Conservation (phyloP, 2,113 vertebrate genomes). For the Psettodes erumei region DNA sequence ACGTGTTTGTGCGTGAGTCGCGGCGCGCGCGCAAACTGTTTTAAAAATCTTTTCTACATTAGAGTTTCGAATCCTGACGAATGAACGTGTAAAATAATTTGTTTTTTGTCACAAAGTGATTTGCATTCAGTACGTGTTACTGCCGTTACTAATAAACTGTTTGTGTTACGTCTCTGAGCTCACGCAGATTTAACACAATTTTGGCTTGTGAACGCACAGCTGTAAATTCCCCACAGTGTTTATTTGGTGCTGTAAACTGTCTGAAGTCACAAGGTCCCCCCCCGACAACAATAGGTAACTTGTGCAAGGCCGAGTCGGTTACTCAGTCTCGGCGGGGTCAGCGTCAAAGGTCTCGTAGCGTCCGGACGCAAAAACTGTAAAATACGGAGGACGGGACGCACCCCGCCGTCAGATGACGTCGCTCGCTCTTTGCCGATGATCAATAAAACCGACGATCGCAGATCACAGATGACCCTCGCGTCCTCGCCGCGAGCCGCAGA, state of each 20-base stretch:
- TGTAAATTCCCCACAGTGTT: slow-evolving; percentile 52
- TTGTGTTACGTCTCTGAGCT: too few species aligned
- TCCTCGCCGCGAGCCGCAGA: too few species aligned
- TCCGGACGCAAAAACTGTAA: slow-evolving; percentile 29
- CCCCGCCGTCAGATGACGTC: not conserved
- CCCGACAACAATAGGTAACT: slow-evolving; percentile 62
- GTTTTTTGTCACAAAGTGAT: slow-evolving; percentile 52
- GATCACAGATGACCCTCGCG: too few species aligned
- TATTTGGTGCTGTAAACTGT: slow-evolving; percentile 36
- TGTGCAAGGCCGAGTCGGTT: slow-evolving; percentile 37
- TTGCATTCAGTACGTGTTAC: slow-evolving; percentile 16
- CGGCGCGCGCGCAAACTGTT: too few species aligned
- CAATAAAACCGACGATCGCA: too few species aligned
- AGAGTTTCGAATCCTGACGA: slow-evolving; percentile 5
- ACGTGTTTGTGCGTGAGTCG: too few species aligned
- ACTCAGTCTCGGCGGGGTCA: slow-evolving; percentile 44
- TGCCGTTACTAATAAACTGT: slow-evolving; percentile 42
- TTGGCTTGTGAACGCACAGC: not conserved
- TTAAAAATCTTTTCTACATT: slow-evolving; percentile 37
- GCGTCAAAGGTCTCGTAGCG: not conserved
- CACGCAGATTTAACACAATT: not conserved
- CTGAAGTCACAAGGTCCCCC: slow-evolving; percentile 33
- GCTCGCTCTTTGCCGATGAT: too few species aligned
- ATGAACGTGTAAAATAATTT: slow-evolving; percentile 48
- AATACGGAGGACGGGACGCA: slow-evolving; percentile 1